Conservation (phyloP, 2,113 vertebrate genomes). For the Dasyprocta punctata region DNA sequence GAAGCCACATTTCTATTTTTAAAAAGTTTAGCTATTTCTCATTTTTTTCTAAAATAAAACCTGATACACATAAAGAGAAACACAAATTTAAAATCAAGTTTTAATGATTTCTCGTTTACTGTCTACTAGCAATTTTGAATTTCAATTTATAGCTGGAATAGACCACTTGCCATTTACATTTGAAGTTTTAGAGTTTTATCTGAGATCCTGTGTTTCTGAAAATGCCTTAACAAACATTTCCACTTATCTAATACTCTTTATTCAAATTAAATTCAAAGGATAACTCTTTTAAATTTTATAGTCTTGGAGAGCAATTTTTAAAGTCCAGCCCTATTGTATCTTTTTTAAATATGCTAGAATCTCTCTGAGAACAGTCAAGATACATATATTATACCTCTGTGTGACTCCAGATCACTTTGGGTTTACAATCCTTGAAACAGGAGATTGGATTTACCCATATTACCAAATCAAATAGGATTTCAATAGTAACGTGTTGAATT, state of each 20-base stretch:
- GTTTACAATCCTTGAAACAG: background rate
- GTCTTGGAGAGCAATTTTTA: background rate
- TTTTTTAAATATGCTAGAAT: background rate
- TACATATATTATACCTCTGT: rapidly evolving
- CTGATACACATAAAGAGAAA: background rate
- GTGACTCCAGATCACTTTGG: background rate
- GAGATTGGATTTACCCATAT: background rate
- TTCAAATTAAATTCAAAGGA: background rate
- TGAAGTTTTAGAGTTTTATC: background rate
- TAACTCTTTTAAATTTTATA: background rate
- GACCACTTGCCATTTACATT: background rate
- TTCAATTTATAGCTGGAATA: background rate
- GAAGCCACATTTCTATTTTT: background rate
- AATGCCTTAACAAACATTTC: background rate
- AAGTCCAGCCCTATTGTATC: background rate
- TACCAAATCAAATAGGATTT: background rate
- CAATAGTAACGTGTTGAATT: background rate
- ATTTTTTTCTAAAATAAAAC: background rate
- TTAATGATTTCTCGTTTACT: background rate
- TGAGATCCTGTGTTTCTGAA: background rate
- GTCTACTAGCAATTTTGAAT: background rate
- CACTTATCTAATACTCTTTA: background rate
- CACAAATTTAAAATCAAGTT: background rate
- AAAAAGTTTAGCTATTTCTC: background rate
- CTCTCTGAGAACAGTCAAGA: background rate